Base-by-base conservation (phyloP, 2,888 invertebrate species). In the Cancer borealis region DNA sequence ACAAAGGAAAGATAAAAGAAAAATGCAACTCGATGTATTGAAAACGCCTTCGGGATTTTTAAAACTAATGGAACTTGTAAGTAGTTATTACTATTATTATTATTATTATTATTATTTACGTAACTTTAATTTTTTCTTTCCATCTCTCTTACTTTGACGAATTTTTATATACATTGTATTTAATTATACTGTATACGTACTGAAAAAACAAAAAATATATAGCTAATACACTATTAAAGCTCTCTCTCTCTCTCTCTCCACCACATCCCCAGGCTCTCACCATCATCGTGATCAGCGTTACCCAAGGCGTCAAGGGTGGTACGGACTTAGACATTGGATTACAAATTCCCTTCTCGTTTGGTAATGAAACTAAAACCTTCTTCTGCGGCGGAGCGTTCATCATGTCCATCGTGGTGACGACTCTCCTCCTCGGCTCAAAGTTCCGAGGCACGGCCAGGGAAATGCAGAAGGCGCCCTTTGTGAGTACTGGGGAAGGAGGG, bases 311-410 rank as follows among this genome's bases (percentile, higher is more conserved):
- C 4, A 26, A 47, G 39, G 39, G 39, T 39, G 39, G 39, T n/a
- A n/a, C n/a, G n/a, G n/a, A n/a, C n/a, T n/a, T n/a, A n/a, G n/a
- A n/a, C n/a, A n/a, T n/a, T n/a, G n/a, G n/a, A n/a, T n/a, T n/a
- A n/a, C n/a, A n/a, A n/a, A n/a, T n/a, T 0, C 30, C 45, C 66
- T 91, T 93, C 87, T 0, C 12, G 26, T 93, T 84, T 26, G 60
- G 87, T 12, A 26, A 26, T 26, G 46, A 45, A 0, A 2, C 1
- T 26, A 14, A 17, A 14, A 84, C 46, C 6, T 91, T 94, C 87
- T 92, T 94, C 66, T 73, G 89, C 30, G 94, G 92, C 1, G 94
- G 94, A 3, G 92, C 88, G 4, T 26, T 89, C 21, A 21, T 94
- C 8, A 49, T 92, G 30, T 90, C 94, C 54, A 39, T 94, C n/a